These are phyloP conservation scores for Drosophila nr. perissopoda DNA, from an alignment of 2,888 invertebrate species.

Conservation along the genomic window DNA sequence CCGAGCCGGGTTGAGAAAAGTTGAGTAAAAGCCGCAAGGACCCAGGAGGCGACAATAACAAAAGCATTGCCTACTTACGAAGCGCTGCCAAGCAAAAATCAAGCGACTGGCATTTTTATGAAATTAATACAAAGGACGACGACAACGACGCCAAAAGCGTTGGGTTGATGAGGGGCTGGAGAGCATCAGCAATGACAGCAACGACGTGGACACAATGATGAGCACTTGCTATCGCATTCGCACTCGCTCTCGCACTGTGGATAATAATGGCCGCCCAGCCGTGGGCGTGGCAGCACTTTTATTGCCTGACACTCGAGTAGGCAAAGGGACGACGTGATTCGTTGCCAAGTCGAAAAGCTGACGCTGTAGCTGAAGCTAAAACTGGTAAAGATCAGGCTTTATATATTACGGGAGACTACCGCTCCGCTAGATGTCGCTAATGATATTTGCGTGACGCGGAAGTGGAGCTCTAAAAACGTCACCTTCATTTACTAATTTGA, in stretches of 20 bases:
- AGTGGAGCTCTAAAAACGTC: slow-evolving; percentile 48
- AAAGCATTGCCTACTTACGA: slow-evolving; percentile 66
- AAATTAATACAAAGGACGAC: slow-evolving; percentile 74
- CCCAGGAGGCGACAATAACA: slow-evolving; percentile 63
- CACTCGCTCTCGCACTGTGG: slow-evolving; percentile 21
- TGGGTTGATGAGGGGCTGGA: slow-evolving; percentile 11
- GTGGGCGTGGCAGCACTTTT: slow-evolving; percentile 51
- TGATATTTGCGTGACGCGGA: slow-evolving; percentile 55
- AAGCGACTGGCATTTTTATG: slow-evolving; percentile 78
- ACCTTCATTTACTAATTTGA: slow-evolving; percentile 67
- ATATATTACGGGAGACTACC: slow-evolving; percentile 23
- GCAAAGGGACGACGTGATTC: slow-evolving; percentile 35
- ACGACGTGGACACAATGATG: slow-evolving; percentile 62
- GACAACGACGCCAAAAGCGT: slow-evolving; percentile 5
- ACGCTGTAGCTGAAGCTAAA: slow-evolving; percentile 1
- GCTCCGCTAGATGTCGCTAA: slow-evolving; percentile 54
- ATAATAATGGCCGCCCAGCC: slow-evolving; percentile 52
- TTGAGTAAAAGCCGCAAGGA: slow-evolving; percentile 41
- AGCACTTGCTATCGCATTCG: slow-evolving; percentile 37
- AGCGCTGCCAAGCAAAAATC: slow-evolving; percentile 62
- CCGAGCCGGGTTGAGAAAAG: not conserved
- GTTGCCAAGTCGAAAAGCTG: slow-evolving; percentile 9
- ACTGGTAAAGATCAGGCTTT: slow-evolving; percentile 42
- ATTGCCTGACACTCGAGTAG: slow-evolving; percentile 69
- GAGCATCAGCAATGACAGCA: slow-evolving; percentile 45